Base-by-base conservation (phyloP, 2,888 invertebrate genomes). In the Philhelius pedissequus region DNA sequence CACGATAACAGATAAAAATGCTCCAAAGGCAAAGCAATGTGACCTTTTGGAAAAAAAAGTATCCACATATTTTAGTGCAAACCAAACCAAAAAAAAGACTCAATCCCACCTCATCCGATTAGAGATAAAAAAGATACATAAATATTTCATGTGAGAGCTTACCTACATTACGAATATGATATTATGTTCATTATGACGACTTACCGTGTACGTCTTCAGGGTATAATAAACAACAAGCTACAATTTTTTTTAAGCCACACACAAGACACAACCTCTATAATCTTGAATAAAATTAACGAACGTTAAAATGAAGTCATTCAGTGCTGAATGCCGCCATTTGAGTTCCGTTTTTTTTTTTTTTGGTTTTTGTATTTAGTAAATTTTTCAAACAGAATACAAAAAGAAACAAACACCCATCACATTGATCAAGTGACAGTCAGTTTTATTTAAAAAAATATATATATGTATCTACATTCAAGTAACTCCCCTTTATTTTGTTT, bases 51-150 rank as follows among this genome's bases (percentile, higher is more conserved):
- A 40, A 22, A 15, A 40, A 38, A 45, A 62, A 7, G 5, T 35
- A 22, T 0, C 8, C 9, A 13, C 11, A 35, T 25, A 25, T 32
- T 58, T 56, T 5, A 35, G 22, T 22, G 22, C 5, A 43, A 38
- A 38, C 5, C 40, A 40, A 62, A 43, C 6, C 35, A 56, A 48
- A 70, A 32, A 27, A 79, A 69, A 69, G 30, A 48, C 54, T 45
- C 60, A 75, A 69, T 60, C 69, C 30, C 20, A 54, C 69, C 54
- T 62, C 69, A 80, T 75, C 80, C 62, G 75, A 69, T 80, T 75
- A 73, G 5, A 80, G 30, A 69, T 80, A 25, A 35, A 68, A 73
- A 66, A 74, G 52, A 69, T 74, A 62, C 58, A 60, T 50, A 7
- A 27, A 30, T 62, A 30, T 30, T 11, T 32, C 20, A 11, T 32